These are phyloP conservation scores for Aythya baeri DNA, from an alignment of 2,113 vertebrate genomes.

Conservation along the genomic window DNA sequence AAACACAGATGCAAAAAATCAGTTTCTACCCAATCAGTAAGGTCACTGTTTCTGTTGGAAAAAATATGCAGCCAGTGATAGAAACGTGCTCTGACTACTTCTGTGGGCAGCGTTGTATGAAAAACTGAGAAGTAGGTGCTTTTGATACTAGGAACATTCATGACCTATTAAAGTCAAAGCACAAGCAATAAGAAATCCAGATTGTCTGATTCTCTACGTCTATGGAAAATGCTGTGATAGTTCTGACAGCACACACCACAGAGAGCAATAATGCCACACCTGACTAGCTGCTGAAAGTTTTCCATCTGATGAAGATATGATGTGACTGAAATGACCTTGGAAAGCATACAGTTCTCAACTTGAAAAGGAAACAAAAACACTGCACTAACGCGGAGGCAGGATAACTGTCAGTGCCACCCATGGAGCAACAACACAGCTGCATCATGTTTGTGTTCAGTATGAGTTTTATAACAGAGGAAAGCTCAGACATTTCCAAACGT, in stretches of 20 bases:
- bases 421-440: slow-evolving; percentile 26
- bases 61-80: neutral
- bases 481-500: neutral
- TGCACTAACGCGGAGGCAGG: neutral
- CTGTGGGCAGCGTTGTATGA: neutral
- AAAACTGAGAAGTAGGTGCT: neutral
- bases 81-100: neutral
- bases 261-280: neutral
- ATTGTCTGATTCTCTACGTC: neutral
- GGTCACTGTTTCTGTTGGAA: neutral
- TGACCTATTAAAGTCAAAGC: neutral
- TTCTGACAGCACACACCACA: neutral
- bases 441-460: neutral
- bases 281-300: neutral
- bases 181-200: neutral
- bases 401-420: slow-evolving; percentile 11
- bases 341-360: neutral
- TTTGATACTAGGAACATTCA: neutral
- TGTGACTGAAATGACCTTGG: neutral
- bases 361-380: neutral
- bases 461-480: neutral
- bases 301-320: neutral
- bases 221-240: neutral
- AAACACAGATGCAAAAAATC: neutral
- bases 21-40: neutral